Conservation (phyloP, 1,140 invertebrate genomes). For the Acyrthosiphon pisum region DNA sequence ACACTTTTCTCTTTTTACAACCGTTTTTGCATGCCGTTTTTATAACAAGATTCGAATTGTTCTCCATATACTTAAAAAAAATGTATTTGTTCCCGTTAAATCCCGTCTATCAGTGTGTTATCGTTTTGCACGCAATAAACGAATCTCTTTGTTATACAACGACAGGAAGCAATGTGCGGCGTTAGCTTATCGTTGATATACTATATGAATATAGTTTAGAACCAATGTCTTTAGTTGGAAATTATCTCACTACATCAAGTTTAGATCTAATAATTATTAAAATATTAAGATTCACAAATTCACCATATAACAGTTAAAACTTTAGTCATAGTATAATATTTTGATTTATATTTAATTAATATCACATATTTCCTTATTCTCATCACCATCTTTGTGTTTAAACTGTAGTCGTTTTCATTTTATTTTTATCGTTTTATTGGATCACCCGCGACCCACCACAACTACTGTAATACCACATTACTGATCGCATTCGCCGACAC, state of each 20-base stretch:
- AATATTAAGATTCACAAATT: background rate
- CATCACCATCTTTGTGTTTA: background rate
- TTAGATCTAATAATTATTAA: background rate
- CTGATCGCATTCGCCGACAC: background rate
- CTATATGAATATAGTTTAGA: background rate
- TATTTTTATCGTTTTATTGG: slow-evolving; percentile 41
- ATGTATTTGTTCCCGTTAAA: slow-evolving; percentile 12
- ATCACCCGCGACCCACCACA: background rate
- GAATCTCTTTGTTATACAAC: slow-evolving; percentile 14
- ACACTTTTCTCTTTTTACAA: slow-evolving; percentile 22
- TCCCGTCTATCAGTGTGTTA: background rate
- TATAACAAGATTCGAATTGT: slow-evolving; percentile 17
- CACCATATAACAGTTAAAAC: background rate
- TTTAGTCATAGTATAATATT: background rate
- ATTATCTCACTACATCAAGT: background rate
- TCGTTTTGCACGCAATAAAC: background rate
- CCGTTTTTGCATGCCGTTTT: background rate
- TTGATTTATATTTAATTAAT: background rate
- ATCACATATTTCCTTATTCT: background rate
- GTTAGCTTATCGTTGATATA: slow-evolving; percentile 27
- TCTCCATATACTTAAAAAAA: slow-evolving; percentile 21
- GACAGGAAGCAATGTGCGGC: background rate
- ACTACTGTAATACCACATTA: background rate
- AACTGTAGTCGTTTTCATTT: background rate
- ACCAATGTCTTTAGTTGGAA: background rate